These are phyloP conservation scores for Taeniopygia guttata DNA, from an alignment of 2,797 vertebrate genomes.

Conservation along the genomic window DNA sequence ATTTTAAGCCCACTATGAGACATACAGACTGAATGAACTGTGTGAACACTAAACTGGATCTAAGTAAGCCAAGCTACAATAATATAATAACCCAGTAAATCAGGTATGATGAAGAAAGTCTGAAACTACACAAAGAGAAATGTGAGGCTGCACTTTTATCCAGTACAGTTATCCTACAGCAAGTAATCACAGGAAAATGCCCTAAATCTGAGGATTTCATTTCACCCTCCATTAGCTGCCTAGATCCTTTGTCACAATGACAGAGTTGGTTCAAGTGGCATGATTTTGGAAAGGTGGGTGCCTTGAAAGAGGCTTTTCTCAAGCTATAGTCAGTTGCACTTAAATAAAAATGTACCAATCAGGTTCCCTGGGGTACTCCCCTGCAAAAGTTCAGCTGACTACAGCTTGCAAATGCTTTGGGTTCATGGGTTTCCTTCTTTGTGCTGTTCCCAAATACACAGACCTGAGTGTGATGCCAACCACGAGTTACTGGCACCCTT, in stretches of 20 bases:
- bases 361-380: not conserved
- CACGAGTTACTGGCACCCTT: constrained; percentile 41
- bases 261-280: not conserved
- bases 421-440: constrained; percentile 25
- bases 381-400: constrained; percentile 29
- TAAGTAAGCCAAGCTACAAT: not conserved
- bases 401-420: constrained; percentile 9
- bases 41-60: not conserved
- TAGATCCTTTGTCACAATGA: not conserved
- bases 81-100: not conserved
- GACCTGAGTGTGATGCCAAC: constrained; percentile 39
- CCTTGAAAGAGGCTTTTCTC: not conserved
- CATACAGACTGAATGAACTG: not conserved
- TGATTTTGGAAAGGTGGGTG: not conserved
- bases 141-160: not conserved
- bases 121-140: not conserved
- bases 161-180: not conserved
- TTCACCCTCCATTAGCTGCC: not conserved
- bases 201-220: not conserved
- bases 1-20: not conserved
- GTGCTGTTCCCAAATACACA: constrained; percentile 20
- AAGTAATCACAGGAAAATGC: not conserved
- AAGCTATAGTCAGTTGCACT: not conserved
- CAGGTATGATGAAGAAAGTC: not conserved
- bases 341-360: not conserved